Evolutionary conservation across 2,888 invertebrate genomes (phyloP).

Genomic region (Gibbula magus): DNA sequence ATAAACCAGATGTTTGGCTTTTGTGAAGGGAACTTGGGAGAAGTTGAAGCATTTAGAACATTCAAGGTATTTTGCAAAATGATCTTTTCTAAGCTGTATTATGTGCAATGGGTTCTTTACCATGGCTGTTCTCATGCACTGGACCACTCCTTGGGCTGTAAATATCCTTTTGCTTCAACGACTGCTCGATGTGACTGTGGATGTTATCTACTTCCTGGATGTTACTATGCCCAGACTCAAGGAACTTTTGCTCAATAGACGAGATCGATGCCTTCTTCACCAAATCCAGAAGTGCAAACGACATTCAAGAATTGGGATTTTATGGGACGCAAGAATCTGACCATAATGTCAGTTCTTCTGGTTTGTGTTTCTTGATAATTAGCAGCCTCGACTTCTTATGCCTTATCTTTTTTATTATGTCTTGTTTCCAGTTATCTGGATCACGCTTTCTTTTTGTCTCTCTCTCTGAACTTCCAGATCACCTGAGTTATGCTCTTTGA

Average conservation of each 20-base stretch:
- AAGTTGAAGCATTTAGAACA: no score
- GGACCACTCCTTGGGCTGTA: not conserved
- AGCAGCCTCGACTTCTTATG: slow-evolving; percentile 34
- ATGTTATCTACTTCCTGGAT: no score
- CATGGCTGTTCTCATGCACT: no score
- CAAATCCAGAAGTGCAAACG: no score
- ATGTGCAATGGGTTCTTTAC: not conserved
- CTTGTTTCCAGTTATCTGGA: no score
- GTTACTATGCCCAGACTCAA: slow-evolving; percentile 37
- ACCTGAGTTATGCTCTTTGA: no score
- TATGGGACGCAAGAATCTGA: slow-evolving; percentile 36
- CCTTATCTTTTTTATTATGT: no score
- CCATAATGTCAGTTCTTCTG: slow-evolving; percentile 24
- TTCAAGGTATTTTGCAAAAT: no score
- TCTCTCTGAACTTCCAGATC: no score
- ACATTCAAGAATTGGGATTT: no score
- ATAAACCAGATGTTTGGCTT: not conserved
- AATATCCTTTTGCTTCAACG: not conserved
- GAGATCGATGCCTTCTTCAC: slow-evolving; percentile 13
- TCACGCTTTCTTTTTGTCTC: no score
- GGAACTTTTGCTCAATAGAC: slow-evolving; percentile 29
- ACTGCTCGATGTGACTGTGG: not conserved
- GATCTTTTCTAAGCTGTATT: not conserved
- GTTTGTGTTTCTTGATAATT: no score
- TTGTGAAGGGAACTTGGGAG: not conserved